Evolutionary conservation across 2,113 vertebrate genomes (phyloP).

Genomic region (Microtus richardsoni): DNA sequence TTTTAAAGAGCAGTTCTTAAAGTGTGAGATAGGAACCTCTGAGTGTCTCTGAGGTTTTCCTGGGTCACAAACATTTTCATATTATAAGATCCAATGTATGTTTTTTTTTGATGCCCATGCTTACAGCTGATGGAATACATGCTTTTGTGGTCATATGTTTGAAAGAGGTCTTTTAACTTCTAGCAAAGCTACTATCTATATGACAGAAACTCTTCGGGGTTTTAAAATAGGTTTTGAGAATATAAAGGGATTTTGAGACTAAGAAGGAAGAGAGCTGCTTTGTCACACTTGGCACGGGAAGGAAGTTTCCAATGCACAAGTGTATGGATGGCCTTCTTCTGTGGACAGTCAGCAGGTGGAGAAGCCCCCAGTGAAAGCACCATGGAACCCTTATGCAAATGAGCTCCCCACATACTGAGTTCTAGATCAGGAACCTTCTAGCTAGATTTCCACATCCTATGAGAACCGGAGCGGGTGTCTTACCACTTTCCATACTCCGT

Average conservation of each 20-base stretch:
- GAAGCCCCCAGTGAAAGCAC: not conserved
- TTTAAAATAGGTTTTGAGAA: conserved; percentile 11
- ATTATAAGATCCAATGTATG: not conserved
- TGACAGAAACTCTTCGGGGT: not conserved
- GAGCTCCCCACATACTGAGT: not conserved
- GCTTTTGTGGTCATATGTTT: not conserved
- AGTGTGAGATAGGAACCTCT: not conserved
- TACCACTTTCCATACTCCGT: conserved; percentile 27
- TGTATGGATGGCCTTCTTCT: not conserved
- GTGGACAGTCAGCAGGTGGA: not conserved
- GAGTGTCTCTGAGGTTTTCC: not conserved
- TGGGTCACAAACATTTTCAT: not conserved
- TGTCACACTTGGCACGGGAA: not conserved
- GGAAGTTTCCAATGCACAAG: not conserved
- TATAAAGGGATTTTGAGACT: conserved; percentile 7
- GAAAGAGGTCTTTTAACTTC: not conserved
- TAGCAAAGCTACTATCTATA: not conserved
- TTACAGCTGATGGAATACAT: not conserved
- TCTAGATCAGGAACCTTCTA: not conserved
- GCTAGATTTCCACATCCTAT: not conserved
- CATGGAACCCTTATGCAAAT: not conserved
- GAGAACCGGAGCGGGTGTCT: conserved; percentile 13
- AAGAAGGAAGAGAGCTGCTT: not conserved
- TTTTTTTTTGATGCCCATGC: not conserved
- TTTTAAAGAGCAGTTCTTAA: not conserved